phyloP scores from a whole-genome alignment of 2,797 vertebrate genomes.

The Epinephelus malabaricus region DNA sequence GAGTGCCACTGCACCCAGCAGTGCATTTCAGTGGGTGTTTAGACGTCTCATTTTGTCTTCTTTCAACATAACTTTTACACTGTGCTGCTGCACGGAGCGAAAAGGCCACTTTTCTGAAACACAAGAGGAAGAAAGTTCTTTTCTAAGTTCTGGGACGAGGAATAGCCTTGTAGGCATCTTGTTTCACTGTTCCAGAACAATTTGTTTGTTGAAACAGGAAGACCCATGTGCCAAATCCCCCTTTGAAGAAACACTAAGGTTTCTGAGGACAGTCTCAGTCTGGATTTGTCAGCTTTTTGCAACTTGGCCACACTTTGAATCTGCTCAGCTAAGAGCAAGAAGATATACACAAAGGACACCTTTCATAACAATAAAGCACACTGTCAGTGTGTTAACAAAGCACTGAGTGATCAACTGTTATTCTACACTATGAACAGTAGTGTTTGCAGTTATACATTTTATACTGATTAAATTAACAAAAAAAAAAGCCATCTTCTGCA shows the following conservation, averaged over 20 bases:
- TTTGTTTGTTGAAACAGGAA: slow-evolving; percentile 73
- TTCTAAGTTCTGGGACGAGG: slow-evolving; percentile 47
- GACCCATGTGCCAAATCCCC: slow-evolving; percentile 50
- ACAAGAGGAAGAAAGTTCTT: slow-evolving; percentile 37
- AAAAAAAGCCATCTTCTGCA: slow-evolving; percentile 33
- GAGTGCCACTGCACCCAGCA: slow-evolving; percentile 18
- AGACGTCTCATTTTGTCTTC: slow-evolving; percentile 35
- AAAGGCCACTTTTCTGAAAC: slow-evolving; percentile 38
- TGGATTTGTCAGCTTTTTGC: slow-evolving; percentile 56
- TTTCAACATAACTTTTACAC: slow-evolving; percentile 25
- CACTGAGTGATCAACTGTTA: slow-evolving; percentile 35
- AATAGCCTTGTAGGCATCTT: slow-evolving; percentile 57
- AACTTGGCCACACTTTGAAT: slow-evolving; percentile 19
- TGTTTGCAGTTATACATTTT: slow-evolving; percentile 29
- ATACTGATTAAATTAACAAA: slow-evolving; percentile 18
- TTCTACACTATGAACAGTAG: background rate
- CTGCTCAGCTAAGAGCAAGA: slow-evolving; percentile 6
- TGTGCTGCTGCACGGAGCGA: slow-evolving; percentile 7
- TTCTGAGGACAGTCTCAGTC: slow-evolving; percentile 55
- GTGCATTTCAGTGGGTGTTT: slow-evolving; percentile 39
- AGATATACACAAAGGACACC: slow-evolving; percentile 36
- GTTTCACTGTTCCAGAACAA: slow-evolving; percentile 69
- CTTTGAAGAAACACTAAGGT: slow-evolving; percentile 55
- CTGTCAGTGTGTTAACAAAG: slow-evolving; percentile 38
- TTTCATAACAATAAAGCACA: slow-evolving; percentile 36